Evolutionary conservation across 2,888 invertebrate species (phyloP).

Genomic region (Sinhomidia bicolor): DNA sequence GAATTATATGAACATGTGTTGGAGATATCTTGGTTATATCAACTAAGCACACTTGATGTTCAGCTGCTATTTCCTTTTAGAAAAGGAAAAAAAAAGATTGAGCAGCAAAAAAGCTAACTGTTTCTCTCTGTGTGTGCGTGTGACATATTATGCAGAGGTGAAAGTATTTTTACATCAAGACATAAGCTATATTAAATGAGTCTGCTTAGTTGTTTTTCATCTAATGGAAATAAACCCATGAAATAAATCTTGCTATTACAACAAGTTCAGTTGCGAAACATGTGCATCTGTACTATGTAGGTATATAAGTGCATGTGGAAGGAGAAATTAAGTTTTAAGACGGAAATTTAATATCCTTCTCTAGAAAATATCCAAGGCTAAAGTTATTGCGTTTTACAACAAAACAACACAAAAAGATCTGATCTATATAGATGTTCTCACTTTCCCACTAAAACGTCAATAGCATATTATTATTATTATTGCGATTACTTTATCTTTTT

Average conservation of each 20-base stretch:
- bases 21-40: too few species aligned
- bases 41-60: too few species aligned
- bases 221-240: not conserved
- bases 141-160: too few species aligned
- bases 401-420: not conserved
- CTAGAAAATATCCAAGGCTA: not conserved
- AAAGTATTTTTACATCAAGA: too few species aligned
- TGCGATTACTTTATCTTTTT: not conserved
- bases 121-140: too few species aligned
- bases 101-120: too few species aligned
- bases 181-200: too few species aligned
- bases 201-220: not conserved
- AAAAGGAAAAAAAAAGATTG: too few species aligned
- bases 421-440: not conserved
- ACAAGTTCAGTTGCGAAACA: not conserved
- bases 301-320: not conserved
- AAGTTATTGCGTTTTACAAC: not conserved
- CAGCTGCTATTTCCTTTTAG: too few species aligned
- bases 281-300: too few species aligned
- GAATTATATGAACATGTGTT: too few species aligned
- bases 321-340: conserved; percentile 39
- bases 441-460: not conserved
- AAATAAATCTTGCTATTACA: not conserved
- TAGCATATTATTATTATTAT: not conserved
- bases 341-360: not conserved